Evolutionary conservation across 35 echinoderm and acorn worm genomes (phyloP).

Genomic region (Chiridota heheva): DNA sequence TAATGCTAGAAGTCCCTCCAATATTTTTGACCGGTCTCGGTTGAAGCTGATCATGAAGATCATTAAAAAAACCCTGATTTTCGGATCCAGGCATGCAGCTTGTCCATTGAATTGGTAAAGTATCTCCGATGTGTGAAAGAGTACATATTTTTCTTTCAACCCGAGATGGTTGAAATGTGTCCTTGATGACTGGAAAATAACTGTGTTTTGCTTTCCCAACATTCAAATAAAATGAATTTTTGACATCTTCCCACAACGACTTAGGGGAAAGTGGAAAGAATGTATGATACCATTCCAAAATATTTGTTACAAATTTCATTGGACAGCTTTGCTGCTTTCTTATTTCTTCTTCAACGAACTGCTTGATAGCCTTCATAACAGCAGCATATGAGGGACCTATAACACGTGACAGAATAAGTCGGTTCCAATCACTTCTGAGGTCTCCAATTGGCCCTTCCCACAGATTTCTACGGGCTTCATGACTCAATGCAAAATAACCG

Average conservation of each 20-base stretch:
- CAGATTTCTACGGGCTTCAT: slow-evolving; percentile 59
- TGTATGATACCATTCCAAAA: slow-evolving; percentile 15
- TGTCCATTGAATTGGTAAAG: slow-evolving; percentile 10
- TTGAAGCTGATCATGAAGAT: background rate
- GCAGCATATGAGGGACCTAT: slow-evolving; percentile 58
- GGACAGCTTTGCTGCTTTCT: background rate
- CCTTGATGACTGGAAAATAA: slow-evolving; percentile 28
- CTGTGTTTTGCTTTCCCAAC: background rate
- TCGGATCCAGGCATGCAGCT: slow-evolving; percentile 9
- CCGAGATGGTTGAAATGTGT: background rate
- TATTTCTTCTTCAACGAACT: background rate
- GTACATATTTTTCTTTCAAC: background rate
- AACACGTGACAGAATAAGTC: slow-evolving; percentile 25
- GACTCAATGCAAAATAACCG: slow-evolving; percentile 82
- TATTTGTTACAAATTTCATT: background rate
- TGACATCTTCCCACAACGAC: slow-evolving; percentile 7
- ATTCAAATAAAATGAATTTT: background rate
- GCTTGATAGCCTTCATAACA: background rate
- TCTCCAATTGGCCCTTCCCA: slow-evolving; percentile 41
- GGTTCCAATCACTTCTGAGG: slow-evolving; percentile 64
- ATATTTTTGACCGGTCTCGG: background rate
- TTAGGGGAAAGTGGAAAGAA: background rate
- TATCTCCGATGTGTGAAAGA: background rate
- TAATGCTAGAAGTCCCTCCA: background rate
- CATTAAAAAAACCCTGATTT: slow-evolving; percentile 20